These are phyloP conservation scores for Amphiura filiformis DNA, from an alignment of 35 echinoderm and acorn worm species.

Conservation along the genomic window DNA sequence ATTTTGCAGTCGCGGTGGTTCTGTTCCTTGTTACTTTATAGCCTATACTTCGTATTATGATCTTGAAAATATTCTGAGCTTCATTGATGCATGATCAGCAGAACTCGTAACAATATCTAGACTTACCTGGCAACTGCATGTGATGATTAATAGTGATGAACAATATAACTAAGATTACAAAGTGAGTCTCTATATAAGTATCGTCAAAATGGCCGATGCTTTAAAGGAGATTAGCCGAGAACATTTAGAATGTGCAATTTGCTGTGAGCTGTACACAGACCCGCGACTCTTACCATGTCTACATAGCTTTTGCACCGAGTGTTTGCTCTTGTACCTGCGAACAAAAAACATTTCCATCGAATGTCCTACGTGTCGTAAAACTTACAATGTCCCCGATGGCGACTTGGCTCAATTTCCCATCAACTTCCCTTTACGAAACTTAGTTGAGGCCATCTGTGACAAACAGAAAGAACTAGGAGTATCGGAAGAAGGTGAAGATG, in stretches of 20 bases:
- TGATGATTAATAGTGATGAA: no score
- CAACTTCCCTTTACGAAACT: conserved; percentile 43
- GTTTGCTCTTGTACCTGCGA: conserved; percentile 36
- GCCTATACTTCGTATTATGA: no score
- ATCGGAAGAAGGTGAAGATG: background rate
- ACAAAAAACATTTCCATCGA: background rate
- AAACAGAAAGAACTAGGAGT: background rate
- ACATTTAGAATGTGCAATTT: conserved; percentile 57
- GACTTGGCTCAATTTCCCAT: conserved; percentile 32
- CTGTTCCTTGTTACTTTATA: no score
- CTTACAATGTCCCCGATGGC: background rate
- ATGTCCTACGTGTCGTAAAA: conserved; percentile 44
- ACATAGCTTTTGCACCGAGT: conserved; percentile 64
- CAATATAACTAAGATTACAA: no score
- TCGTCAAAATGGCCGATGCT: background rate
- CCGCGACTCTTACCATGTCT: conserved; percentile 58
- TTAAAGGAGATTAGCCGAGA: conserved; percentile 30
- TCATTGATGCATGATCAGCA: no score
- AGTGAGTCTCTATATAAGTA: no score
- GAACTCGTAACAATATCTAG: no score
- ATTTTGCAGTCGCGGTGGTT: no score
- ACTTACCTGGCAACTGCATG: no score
- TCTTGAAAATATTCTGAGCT: no score
- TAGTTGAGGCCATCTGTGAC: conserved; percentile 29
- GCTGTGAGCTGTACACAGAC: conserved; percentile 16